phyloP scores from a whole-genome alignment of 2,888 invertebrate genomes.

The Steinernema carpocapsae region DNA sequence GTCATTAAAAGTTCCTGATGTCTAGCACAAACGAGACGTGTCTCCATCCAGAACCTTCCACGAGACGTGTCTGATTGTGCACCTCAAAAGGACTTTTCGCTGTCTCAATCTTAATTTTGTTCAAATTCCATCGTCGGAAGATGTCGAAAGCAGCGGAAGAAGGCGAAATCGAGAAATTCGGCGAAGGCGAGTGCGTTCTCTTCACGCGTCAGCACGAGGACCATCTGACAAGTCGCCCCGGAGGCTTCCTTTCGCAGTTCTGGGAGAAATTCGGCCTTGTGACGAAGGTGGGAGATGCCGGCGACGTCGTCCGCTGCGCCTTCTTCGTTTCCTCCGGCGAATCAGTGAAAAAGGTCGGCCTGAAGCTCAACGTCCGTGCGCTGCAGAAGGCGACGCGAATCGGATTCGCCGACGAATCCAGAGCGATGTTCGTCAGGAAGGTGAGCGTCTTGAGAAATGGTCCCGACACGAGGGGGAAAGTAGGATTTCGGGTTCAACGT shows the following conservation, averaged over 20 bases:
- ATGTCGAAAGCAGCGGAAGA: background rate
- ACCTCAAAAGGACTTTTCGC: background rate
- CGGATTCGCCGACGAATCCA: background rate
- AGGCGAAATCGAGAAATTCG: background rate
- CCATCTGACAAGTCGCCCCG: slow-evolving; percentile 15
- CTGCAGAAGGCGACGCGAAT: background rate
- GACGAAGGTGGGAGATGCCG: slow-evolving; percentile 85
- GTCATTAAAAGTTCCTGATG: too few relatives aligned
- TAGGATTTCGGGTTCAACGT: too few relatives aligned
- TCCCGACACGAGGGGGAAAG: too few relatives aligned
- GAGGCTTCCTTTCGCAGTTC: slow-evolving; percentile 29
- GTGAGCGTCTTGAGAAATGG: background rate
- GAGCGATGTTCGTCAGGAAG: background rate
- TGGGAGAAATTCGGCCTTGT: slow-evolving; percentile 75
- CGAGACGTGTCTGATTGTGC: background rate
- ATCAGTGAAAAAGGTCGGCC: background rate
- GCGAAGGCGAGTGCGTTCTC: background rate
- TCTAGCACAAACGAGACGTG: too few relatives aligned
- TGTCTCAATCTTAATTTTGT: background rate
- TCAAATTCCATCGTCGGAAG: background rate
- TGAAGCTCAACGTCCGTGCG: background rate
- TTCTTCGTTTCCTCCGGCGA: slow-evolving; percentile 18
- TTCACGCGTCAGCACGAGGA: background rate
- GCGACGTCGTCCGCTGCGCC: slow-evolving; percentile 75
- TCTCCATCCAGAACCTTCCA: slow-evolving; percentile 12